Base-by-base conservation (phyloP, 2,113 vertebrate species). In the Amazona guildingii region DNA sequence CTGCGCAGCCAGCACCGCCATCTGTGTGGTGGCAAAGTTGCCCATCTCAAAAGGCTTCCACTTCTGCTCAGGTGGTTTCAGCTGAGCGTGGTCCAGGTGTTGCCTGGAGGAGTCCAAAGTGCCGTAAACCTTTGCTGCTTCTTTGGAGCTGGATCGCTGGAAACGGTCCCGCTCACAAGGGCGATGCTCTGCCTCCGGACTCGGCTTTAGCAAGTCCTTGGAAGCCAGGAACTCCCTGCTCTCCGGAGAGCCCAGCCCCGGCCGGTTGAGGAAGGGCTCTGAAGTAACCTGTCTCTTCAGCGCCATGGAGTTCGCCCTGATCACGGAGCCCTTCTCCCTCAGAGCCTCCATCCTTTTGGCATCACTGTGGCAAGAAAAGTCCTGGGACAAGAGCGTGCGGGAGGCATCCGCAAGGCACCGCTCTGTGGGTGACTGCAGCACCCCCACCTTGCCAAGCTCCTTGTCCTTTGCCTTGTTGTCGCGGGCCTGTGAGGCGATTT, bases 11-110 rank as follows among this genome's bases (percentile, higher is more conserved):
- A 99, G 96, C 20, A 99, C 99, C 0, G 99, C 98, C 98, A 99
- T 99, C 98, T 99, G 99, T 52, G 98, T 99, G 20, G 99, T 98
- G 93, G 98, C 98, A 2, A 99, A 99, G 95, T 99, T 99, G 39
- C 98, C 98, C 98, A 99, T 98, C 92, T 99, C 99, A 10, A 99
- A 99, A 64, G 98, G 98, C 49, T 99, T 99, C 99, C 99, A 99
- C 93, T 99, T 99, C 83, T 98, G 98, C 91, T 99, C 99, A 0
- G 98, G 96, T 0, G 97, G 97, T 88, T 98, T 98, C 41, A 97
- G 87, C 64, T 97, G 84, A 73, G 94, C 35, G 0, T 97, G 92
- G 27, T 98, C 97, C 24, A 97, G 94, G 37, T 98, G 98, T 13
- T 98, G 97, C 64, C 97, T 86, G 13, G 93, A 91, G 2, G 98